phyloP scores from a whole-genome alignment of 2,113 vertebrate genomes.

The Diphyllodes magnificus region DNA sequence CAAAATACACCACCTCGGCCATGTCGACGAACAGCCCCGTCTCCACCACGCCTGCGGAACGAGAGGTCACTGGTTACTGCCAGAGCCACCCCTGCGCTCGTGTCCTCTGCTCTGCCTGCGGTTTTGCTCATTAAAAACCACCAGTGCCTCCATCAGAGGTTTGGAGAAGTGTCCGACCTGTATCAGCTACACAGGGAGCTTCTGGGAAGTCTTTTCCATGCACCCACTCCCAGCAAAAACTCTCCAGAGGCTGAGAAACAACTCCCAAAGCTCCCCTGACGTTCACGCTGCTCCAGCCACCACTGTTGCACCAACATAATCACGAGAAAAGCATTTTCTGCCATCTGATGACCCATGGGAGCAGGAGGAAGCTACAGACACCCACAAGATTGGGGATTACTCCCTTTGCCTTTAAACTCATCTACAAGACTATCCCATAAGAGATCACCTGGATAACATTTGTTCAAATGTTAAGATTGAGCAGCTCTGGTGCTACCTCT shows the following conservation, averaged over 20 bases:
- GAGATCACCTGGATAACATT: background rate
- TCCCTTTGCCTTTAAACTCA: background rate
- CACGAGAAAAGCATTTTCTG: background rate
- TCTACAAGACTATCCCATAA: background rate
- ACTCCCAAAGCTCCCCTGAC: rapidly evolving
- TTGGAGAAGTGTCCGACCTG: background rate
- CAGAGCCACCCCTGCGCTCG: rapidly evolving
- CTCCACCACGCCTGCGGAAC: slow-evolving; percentile 88
- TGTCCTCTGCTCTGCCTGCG: background rate
- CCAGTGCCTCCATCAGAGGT: background rate
- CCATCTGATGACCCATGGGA: background rate
- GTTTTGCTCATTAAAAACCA: rapidly evolving
- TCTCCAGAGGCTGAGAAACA: background rate
- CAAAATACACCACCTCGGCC: slow-evolving; percentile 91
- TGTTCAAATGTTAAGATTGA: background rate
- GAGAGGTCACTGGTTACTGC: background rate
- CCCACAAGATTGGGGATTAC: background rate
- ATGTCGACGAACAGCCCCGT: slow-evolving; percentile 93
- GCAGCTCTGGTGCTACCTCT: background rate
- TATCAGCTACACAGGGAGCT: background rate
- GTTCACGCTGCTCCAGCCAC: background rate
- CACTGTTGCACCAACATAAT: background rate
- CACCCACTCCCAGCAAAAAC: background rate
- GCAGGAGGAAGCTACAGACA: background rate
- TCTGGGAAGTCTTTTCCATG: background rate